Evolutionary conservation across 2,113 vertebrate genomes (phyloP).

Genomic region (Hippocampus barbouri): DNA sequence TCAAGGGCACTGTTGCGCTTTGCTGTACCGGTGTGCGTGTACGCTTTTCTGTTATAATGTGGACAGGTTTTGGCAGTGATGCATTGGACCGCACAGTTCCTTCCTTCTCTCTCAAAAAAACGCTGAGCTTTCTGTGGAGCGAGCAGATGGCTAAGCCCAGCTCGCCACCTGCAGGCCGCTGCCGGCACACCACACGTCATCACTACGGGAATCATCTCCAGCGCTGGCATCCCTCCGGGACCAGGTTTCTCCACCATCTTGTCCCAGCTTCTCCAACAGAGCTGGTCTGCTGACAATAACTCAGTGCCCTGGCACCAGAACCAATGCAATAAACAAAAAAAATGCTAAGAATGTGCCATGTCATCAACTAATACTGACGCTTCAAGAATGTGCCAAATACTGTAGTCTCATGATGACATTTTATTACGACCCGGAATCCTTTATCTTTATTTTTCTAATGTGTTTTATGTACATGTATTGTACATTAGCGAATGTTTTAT

Average conservation of each 20-base stretch:
- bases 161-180: conserved; percentile 71
- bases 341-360: conserved; percentile 68
- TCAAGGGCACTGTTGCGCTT: conserved; percentile 25
- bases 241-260: conserved; percentile 48
- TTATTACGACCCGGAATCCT: conserved; percentile 53
- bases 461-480: conserved; percentile 63
- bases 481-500: conserved; percentile 61
- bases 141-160: conserved; percentile 74
- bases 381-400: conserved; percentile 74
- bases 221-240: conserved; percentile 46
- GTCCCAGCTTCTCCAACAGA: conserved; percentile 32
- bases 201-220: conserved; percentile 47
- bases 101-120: conserved; percentile 61
- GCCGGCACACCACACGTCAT: conserved; percentile 49
- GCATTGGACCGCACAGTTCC: conserved; percentile 60
- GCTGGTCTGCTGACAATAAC: conserved; percentile 57
- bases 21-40: conserved; percentile 9
- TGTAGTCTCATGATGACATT: conserved; percentile 57
- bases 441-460: conserved; percentile 62
- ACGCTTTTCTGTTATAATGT: conserved; percentile 14
- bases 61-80: conserved; percentile 61
- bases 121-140: conserved; percentile 65
- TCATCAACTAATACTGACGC: conserved; percentile 62
- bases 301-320: conserved; percentile 62
- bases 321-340: conserved; percentile 70